Base-by-base conservation (phyloP, 1,140 invertebrate genomes). In the Galleria mellonella region DNA sequence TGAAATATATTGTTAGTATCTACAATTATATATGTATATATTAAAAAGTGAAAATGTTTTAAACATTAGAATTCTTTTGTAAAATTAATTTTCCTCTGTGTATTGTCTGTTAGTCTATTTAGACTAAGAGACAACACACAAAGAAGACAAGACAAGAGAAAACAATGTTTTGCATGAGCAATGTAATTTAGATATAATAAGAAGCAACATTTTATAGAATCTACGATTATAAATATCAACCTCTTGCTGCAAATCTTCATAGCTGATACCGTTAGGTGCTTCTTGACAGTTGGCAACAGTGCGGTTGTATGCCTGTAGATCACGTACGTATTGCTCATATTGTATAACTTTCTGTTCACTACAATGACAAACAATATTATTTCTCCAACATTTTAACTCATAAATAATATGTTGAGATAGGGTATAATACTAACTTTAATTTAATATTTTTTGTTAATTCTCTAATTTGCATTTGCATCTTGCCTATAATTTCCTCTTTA, bases 261-360 rank as follows among this genome's bases (percentile, higher is more conserved):
- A 72, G 32, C 59, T 71, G 6, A 62, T 63, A 11, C 63, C 63
- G 37, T 70, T 63, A 4, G 68, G 57, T 14, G 60, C 17, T 39
- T 78, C 75, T 42, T 77, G 61, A 46, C 62, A 63, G 43, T 74
- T 70, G 1, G 55, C 62, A 1, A 68, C 42, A 29, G 62, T 55
- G 6, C 63, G 51, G 38, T 60, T 65, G 33, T 76, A 63, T 10
- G 67, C 55, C 56, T 83, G 78, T 23, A 83, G 44, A 45, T 76
- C 63, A 17, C 62, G 56, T 5, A 85, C 62, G 31, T 81, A 85
- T 42, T 81, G 65, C 49, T 83, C 78, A 43, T 83, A 85, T 45
- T 83, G 82, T 13, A 69, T 55, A 4, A 85, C 70, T 63, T 85
- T 85, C 59, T 83, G 71, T 58, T 82, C 73, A 57, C 82, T 85